Conservation (phyloP, 2,113 vertebrate genomes). For the Telmatochromis brachygnathus region DNA sequence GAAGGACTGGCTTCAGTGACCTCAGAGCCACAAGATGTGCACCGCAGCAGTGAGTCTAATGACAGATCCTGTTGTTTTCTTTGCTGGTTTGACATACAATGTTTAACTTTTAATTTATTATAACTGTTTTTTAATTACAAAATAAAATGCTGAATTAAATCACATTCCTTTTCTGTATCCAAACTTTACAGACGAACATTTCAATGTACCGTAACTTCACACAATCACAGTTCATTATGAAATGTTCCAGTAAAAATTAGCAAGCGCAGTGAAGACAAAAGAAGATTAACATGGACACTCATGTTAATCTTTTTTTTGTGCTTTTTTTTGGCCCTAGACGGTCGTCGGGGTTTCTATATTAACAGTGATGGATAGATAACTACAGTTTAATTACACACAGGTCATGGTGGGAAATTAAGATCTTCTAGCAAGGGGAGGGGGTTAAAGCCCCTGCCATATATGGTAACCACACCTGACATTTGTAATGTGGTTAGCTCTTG, state of each 20-base stretch:
- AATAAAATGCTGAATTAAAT: constrained; percentile 23
- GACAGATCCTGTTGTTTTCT: constrained; percentile 43
- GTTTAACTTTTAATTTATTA: constrained; percentile 70
- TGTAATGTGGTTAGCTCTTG: background rate
- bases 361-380: background rate
- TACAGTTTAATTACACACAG: background rate
- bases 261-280: background rate
- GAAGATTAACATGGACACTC: background rate
- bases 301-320: background rate
- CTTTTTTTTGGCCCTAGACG: background rate
- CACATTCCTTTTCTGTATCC: background rate
- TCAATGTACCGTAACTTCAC: background rate
- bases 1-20: constrained; percentile 39
- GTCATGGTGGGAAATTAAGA: background rate
- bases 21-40: constrained; percentile 19
- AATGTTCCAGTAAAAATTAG: background rate
- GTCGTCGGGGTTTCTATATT: background rate
- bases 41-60: constrained; percentile 35
- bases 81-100: constrained; percentile 49
- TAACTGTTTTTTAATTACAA: constrained; percentile 60
- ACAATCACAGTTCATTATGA: background rate
- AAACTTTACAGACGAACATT: background rate
- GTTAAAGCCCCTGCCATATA: background rate
- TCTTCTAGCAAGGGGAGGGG: background rate
- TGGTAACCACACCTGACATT: background rate